Evolutionary conservation across 1,140 invertebrate genomes (phyloP).

Genomic region (Leucophenga varia): DNA sequence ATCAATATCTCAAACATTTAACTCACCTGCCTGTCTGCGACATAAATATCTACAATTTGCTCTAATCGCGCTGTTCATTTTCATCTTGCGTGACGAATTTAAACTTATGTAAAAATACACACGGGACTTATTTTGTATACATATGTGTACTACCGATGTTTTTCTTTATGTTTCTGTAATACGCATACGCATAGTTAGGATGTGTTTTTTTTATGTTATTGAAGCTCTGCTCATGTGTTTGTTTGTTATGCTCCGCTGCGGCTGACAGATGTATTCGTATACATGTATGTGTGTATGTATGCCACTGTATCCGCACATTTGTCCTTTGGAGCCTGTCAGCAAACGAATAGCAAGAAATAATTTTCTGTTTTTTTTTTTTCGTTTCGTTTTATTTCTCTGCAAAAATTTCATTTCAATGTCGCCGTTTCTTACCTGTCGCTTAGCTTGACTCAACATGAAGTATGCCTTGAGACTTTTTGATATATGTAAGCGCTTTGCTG

Average conservation of each 20-base stretch:
- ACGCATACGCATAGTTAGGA: background rate
- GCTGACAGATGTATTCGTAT: too few species aligned
- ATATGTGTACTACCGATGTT: slow-evolving; percentile 3
- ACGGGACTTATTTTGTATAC: slow-evolving; percentile 32
- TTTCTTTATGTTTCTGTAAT: slow-evolving; percentile 6
- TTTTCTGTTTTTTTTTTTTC: too few species aligned
- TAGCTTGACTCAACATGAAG: background rate
- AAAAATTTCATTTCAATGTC: too few species aligned
- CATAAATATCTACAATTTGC: too few species aligned
- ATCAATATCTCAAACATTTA: too few species aligned
- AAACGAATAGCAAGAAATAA: too few species aligned
- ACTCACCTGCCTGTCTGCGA: too few species aligned
- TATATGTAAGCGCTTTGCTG: background rate
- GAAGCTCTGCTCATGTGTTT: slow-evolving; percentile 31
- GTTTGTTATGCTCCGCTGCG: slow-evolving; percentile 12
- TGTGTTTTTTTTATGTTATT: slow-evolving; percentile 9
- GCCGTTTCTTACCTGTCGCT: slow-evolving; percentile 12
- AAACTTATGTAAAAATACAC: slow-evolving; percentile 52
- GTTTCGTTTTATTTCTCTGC: too few species aligned
- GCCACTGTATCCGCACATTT: background rate
- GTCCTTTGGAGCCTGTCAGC: too few species aligned
- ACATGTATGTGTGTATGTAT: too few species aligned
- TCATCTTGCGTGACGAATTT: slow-evolving; percentile 51
- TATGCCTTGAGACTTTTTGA: background rate
- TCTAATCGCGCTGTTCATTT: too few species aligned